Conservation (phyloP, 2,797 vertebrate species). For the Sebastes paucispinis region DNA sequence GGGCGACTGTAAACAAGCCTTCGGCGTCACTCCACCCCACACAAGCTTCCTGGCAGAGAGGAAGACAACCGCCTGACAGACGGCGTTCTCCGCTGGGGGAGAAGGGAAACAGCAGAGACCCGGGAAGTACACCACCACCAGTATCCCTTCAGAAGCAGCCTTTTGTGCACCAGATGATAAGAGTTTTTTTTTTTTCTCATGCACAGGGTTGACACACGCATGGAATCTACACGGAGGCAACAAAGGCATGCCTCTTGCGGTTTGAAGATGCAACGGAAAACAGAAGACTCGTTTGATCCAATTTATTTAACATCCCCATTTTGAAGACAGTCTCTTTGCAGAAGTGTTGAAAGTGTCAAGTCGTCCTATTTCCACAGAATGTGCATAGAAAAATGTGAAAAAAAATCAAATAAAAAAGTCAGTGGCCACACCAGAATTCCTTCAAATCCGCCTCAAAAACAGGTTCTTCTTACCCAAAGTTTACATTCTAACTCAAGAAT, state of each 20-base stretch:
- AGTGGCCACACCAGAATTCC: slow-evolving; percentile 16
- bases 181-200: slow-evolving; percentile 30
- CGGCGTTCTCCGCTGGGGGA: slow-evolving; percentile 17
- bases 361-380: slow-evolving; percentile 17
- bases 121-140: slow-evolving; percentile 24
- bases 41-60: slow-evolving; percentile 32
- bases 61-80: slow-evolving; percentile 45
- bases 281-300: slow-evolving; percentile 39
- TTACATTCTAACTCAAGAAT: not conserved
- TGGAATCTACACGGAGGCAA: slow-evolving; percentile 30
- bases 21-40: slow-evolving; percentile 41
- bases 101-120: slow-evolving; percentile 35
- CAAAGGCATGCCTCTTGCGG: slow-evolving; percentile 24
- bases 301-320: slow-evolving; percentile 41
- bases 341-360: slow-evolving; percentile 28
- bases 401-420: not conserved
- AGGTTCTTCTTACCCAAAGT: slow-evolving; percentile 16
- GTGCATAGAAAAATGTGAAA: not conserved
- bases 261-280: slow-evolving; percentile 44
- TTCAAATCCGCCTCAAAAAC: slow-evolving; percentile 12
- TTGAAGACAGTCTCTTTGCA: slow-evolving; percentile 34
- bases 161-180: slow-evolving; percentile 53
- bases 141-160: slow-evolving; percentile 44
- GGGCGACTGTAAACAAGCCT: slow-evolving; percentile 65
- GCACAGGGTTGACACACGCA: slow-evolving; percentile 27